A percentile compares a stretch with the other conserved stretches of the same genome.
Evolutionary conservation across 2,113 vertebrate species (phyloP).

Genomic region (Phalacrocorax aristotelis): DNA sequence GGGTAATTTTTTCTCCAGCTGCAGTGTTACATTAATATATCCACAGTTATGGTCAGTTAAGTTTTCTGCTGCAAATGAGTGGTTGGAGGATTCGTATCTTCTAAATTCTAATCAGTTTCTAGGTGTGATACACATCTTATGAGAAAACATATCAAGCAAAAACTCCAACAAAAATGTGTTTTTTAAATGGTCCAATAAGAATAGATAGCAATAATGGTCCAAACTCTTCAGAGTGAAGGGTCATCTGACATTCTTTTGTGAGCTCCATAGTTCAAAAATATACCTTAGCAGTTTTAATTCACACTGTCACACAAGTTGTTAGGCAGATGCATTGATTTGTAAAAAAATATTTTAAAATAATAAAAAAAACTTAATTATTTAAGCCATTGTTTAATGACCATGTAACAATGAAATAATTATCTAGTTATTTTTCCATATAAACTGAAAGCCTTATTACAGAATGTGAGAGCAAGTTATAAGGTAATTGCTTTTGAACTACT

Average conservation of each 20-base stretch:
- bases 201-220: neutral
- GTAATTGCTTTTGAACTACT: constrained; percentile 56
- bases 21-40: neutral
- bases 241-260: neutral
- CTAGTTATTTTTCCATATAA: constrained; percentile 24
- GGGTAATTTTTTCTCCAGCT: neutral
- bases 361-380: neutral
- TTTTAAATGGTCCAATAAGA: neutral
- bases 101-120: neutral
- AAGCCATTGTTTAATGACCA: neutral
- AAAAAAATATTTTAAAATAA: neutral
- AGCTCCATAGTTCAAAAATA: neutral
- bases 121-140: neutral
- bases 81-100: neutral
- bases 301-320: neutral
- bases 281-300: neutral
- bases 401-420: constrained; percentile 44
- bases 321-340: neutral
- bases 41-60: neutral
- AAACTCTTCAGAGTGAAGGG: neutral
- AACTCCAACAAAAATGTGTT: neutral
- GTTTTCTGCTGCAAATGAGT: neutral
- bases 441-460: constrained; percentile 9
- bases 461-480: neutral
- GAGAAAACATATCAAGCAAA: neutral